phyloP scores from a whole-genome alignment of 2,888 invertebrate genomes.

The Clivina fossor region DNA sequence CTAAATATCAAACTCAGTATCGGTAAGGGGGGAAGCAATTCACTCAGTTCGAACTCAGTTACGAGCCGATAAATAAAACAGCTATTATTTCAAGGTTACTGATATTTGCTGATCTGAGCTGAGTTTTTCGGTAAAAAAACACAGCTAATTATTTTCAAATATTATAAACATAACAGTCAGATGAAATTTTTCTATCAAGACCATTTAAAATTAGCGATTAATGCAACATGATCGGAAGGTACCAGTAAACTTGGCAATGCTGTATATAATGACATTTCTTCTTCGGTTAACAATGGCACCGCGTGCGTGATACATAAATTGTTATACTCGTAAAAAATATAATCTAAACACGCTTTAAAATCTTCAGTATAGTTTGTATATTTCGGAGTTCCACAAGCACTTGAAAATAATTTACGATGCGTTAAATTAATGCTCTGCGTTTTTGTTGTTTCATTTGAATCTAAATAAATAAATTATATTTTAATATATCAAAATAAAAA shows the following conservation, averaged over 20 bases:
- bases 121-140: too few species aligned
- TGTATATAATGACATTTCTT: slow-evolving; percentile 70
- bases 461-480: slow-evolving; percentile 53
- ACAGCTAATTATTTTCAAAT: too few species aligned
- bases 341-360: slow-evolving; percentile 89
- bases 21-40: too few species aligned
- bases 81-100: too few species aligned
- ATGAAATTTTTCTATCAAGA: slow-evolving; percentile 35
- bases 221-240: slow-evolving; percentile 92
- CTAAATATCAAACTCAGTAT: too few species aligned
- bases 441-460: slow-evolving; percentile 66
- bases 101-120: too few species aligned
- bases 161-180: too few species aligned
- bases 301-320: slow-evolving; percentile 66
- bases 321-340: slow-evolving; percentile 79
- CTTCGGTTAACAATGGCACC: slow-evolving; percentile 77
- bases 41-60: too few species aligned
- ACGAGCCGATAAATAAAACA: too few species aligned
- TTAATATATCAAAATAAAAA: not conserved
- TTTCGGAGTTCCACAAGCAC: slow-evolving; percentile 82
- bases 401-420: slow-evolving; percentile 69
- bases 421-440: slow-evolving; percentile 63
- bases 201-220: slow-evolving; percentile 78
- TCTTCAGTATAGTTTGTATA: slow-evolving; percentile 84
- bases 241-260: slow-evolving; percentile 87